Evolutionary conservation across 2,888 invertebrate genomes (phyloP).

Genomic region (Brachylomia viminalis): DNA sequence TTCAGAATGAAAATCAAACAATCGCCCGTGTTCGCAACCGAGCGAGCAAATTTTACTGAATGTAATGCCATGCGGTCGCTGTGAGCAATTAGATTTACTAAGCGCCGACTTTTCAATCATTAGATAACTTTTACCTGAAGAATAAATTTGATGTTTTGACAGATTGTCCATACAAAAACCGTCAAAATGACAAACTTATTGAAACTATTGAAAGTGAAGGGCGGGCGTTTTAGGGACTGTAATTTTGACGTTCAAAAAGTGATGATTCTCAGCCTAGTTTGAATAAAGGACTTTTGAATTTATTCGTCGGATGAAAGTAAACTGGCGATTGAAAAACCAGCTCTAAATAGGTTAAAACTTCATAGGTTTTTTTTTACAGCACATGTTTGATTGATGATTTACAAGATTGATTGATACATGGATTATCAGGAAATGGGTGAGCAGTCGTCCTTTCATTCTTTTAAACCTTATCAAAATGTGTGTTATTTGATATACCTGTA

Average conservation of each 20-base stretch:
- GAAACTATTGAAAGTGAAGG: no score
- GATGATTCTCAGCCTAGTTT: no score
- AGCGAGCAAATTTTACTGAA: background rate
- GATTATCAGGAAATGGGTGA: background rate
- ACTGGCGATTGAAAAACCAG: no score
- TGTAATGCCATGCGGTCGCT: background rate
- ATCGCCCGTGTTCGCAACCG: background rate
- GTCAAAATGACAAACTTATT: no score
- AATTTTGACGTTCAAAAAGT: no score
- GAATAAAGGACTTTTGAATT: no score
- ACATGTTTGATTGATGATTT: background rate
- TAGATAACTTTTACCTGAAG: no score
- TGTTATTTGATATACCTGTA: background rate
- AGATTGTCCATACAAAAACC: no score
- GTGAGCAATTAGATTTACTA: background rate
- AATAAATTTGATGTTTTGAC: no score
- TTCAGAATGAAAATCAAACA: background rate
- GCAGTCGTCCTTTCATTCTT: background rate
- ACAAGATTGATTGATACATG: background rate
- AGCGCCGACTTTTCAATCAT: no score
- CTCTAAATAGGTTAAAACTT: constrained; percentile 4
- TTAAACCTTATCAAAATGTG: background rate
- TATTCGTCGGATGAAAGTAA: no score
- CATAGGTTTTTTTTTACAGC: background rate
- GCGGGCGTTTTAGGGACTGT: no score